A percentile compares a stretch with the other conserved stretches of the same genome.
Conservation (phyloP, 2,113 vertebrate species). For the Nymphicus hollandicus region DNA sequence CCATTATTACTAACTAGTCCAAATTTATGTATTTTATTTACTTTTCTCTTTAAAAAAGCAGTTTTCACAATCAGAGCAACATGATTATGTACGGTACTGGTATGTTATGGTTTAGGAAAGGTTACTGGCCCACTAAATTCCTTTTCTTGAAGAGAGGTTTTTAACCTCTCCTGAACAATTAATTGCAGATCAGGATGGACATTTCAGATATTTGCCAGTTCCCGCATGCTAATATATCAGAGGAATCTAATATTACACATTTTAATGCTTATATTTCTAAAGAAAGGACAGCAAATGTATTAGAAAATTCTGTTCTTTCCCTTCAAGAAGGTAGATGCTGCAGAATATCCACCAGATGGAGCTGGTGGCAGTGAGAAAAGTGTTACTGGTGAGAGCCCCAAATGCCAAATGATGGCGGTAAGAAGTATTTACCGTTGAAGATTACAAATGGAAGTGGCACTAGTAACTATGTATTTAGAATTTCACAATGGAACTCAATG, state of each 20-base stretch:
- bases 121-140: neutral
- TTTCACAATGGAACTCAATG: neutral
- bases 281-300: neutral
- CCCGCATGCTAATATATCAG: neutral
- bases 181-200: neutral
- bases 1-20: neutral
- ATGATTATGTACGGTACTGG: neutral
- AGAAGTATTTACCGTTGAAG: neutral
- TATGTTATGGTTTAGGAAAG: neutral
- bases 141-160: neutral
- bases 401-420: fast-evolving
- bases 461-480: neutral
- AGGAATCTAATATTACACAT: neutral
- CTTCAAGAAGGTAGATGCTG: neutral
- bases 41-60: neutral
- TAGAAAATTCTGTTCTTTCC: neutral
- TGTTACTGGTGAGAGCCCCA: fast-evolving
- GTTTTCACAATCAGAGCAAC: neutral
- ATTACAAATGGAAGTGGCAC: neutral
- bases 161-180: neutral
- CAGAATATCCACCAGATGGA: slow-evolving; percentile 32
- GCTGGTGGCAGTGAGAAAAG: neutral
- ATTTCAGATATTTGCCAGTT: neutral
- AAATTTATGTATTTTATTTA: neutral
- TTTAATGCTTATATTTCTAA: neutral